These are phyloP conservation scores for Diachasma alloeum DNA, from an alignment of 1,140 invertebrate genomes.

Conservation along the genomic window DNA sequence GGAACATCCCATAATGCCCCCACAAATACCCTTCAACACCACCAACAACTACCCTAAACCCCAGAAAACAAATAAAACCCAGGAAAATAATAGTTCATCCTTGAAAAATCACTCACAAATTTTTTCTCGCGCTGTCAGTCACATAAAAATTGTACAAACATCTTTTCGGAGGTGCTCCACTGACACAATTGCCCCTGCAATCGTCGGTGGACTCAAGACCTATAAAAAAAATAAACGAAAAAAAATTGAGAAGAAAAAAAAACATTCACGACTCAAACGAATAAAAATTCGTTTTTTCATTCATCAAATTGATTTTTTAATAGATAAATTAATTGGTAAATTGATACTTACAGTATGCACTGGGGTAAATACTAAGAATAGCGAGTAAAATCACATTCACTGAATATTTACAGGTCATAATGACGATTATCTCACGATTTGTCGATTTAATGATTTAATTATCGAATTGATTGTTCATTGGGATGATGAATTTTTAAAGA, in stretches of 20 bases:
- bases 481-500: too few relatives aligned
- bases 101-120: conserved; percentile 15
- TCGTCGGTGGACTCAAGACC: neutral
- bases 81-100: neutral
- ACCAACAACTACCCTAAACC: neutral
- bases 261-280: neutral
- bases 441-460: too few relatives aligned
- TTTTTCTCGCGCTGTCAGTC: neutral
- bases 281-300: too few relatives aligned
- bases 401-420: too few relatives aligned
- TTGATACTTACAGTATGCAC: neutral
- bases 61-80: neutral
- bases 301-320: too few relatives aligned
- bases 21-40: too few relatives aligned
- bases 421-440: too few relatives aligned
- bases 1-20: too few relatives aligned
- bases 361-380: too few relatives aligned
- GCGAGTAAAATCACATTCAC: too few relatives aligned
- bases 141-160: conserved; percentile 25
- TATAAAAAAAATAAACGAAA: neutral
- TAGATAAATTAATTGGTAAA: too few relatives aligned
- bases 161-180: neutral
- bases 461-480: too few relatives aligned
- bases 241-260: neutral
- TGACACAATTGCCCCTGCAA: conserved; percentile 10